phyloP scores from a whole-genome alignment of 2,888 invertebrate genomes.

The Ptychoptera albimana region DNA sequence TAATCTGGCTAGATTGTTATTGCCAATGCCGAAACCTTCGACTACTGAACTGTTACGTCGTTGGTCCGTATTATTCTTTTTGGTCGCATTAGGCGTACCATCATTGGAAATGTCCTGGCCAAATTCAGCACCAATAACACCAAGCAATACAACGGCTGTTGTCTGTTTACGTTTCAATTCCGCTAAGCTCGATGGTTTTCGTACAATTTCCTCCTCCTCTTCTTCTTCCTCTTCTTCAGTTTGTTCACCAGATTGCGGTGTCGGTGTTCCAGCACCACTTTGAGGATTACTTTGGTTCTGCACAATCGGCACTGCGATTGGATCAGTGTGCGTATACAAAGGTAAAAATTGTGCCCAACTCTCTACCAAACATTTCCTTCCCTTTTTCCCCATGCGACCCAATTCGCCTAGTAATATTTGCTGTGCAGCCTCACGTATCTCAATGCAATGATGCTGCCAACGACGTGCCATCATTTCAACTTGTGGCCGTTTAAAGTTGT shows the following conservation, averaged over 20 bases:
- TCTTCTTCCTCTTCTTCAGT: slow-evolving; percentile 68
- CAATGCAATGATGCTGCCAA: slow-evolving; percentile 98
- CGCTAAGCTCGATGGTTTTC: slow-evolving; percentile 70
- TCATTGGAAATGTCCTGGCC: slow-evolving; percentile 80
- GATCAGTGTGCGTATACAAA: slow-evolving; percentile 64
- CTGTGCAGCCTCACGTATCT: slow-evolving; percentile 94
- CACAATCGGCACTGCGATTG: slow-evolving; percentile 51
- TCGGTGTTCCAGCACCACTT: slow-evolving; percentile 9
- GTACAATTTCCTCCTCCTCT: slow-evolving; percentile 70
- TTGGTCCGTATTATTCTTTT: slow-evolving; percentile 14
- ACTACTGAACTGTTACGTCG: slow-evolving; percentile 69
- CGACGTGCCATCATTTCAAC: slow-evolving; percentile 94
- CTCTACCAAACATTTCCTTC: slow-evolving; percentile 83
- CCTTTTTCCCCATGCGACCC: slow-evolving; percentile 53
- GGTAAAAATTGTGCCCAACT: slow-evolving; percentile 94
- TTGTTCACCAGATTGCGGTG: slow-evolving; percentile 4
- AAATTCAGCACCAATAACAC: slow-evolving; percentile 96
- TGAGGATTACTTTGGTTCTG: slow-evolving; percentile 18
- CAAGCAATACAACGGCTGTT: slow-evolving; percentile 89
- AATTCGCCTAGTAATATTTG: slow-evolving; percentile 88
- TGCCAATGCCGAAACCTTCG: slow-evolving; percentile 70
- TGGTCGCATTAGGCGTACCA: slow-evolving; percentile 19
- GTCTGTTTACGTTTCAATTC: slow-evolving; percentile 89
- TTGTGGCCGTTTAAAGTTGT: slow-evolving; percentile 82
- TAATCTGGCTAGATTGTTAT: slow-evolving; percentile 77